phyloP scores from a whole-genome alignment of 2,113 vertebrate species.

The Amphiprion ocellaris region DNA sequence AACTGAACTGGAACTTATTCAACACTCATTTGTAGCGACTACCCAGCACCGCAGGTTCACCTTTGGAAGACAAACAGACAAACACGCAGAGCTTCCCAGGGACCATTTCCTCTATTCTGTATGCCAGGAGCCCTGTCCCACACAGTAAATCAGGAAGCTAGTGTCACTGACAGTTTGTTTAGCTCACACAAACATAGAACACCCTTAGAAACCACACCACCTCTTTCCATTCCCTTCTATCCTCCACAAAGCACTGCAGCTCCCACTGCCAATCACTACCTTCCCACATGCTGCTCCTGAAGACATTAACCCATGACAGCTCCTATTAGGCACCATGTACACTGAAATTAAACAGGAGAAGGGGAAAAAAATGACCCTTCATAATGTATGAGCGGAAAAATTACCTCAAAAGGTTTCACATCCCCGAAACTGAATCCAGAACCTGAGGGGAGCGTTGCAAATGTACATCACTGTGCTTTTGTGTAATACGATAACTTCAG shows the following conservation, averaged over 20 bases:
- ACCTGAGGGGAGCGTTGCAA: slow-evolving; percentile 17
- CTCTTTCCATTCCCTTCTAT: slow-evolving; percentile 53
- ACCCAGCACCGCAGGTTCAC: slow-evolving; percentile 26
- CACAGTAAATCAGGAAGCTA: slow-evolving; percentile 68
- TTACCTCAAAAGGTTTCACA: slow-evolving; percentile 47
- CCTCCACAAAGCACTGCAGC: slow-evolving; percentile 5
- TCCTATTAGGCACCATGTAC: slow-evolving; percentile 1
- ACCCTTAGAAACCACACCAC: slow-evolving; percentile 57
- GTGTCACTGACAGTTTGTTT: slow-evolving; percentile 67
- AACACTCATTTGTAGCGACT: neutral
- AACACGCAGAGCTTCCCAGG: slow-evolving; percentile 57
- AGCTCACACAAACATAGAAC: slow-evolving; percentile 60
- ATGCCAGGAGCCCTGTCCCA: slow-evolving; percentile 62
- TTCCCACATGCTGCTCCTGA: slow-evolving; percentile 1
- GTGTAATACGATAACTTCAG: slow-evolving; percentile 58
- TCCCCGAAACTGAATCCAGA: slow-evolving; percentile 57
- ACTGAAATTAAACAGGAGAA: slow-evolving; percentile 34
- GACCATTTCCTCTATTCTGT: slow-evolving; percentile 48
- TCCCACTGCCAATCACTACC: slow-evolving; percentile 28
- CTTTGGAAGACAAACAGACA: slow-evolving; percentile 46
- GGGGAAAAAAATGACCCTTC: slow-evolving; percentile 25
- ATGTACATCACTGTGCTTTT: slow-evolving; percentile 43
- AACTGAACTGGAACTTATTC: neutral
- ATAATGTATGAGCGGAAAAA: slow-evolving; percentile 66
- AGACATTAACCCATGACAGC: slow-evolving; percentile 5